These are phyloP conservation scores for Yponomeuta cagnagella DNA, from an alignment of 2,888 invertebrate genomes.

Conservation along the genomic window DNA sequence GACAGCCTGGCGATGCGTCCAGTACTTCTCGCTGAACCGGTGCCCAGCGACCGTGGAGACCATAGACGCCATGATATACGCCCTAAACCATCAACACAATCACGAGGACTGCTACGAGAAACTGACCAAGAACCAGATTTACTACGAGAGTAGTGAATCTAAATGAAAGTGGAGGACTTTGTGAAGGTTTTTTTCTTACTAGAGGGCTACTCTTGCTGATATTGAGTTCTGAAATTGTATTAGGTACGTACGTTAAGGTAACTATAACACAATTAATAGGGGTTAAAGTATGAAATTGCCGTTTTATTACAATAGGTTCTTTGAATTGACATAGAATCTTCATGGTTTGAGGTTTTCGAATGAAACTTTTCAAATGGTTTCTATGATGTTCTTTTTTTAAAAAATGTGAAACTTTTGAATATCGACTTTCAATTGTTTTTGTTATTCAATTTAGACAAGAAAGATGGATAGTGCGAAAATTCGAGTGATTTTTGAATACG, in stretches of 20 bases:
- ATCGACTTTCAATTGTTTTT: too few species aligned
- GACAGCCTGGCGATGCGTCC: slow-evolving; percentile 71
- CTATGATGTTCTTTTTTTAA: too few species aligned
- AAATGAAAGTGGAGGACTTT: background rate
- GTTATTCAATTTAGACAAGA: too few species aligned
- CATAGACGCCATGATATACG: slow-evolving; percentile 66
- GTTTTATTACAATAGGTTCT: too few species aligned
- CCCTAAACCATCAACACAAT: slow-evolving; percentile 68
- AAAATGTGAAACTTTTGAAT: too few species aligned
- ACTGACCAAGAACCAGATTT: slow-evolving; percentile 62
- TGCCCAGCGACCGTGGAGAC: slow-evolving; percentile 72
- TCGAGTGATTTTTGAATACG: too few species aligned
- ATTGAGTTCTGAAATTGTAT: background rate
- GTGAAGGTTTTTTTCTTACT: background rate
- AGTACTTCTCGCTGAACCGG: slow-evolving; percentile 69
- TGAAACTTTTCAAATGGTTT: too few species aligned
- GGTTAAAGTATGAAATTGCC: too few species aligned
- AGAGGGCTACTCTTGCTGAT: background rate
- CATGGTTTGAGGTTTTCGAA: too few species aligned
- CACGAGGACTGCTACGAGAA: slow-evolving; percentile 70
- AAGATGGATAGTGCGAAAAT: too few species aligned
- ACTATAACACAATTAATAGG: too few species aligned
- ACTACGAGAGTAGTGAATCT: slow-evolving; percentile 36
- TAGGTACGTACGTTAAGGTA: background rate
- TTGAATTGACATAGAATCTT: too few species aligned